Evolutionary conservation across 2,888 invertebrate genomes (phyloP), one percentile per base, ranked within the genome.

Genomic region (Drosophila algonquin): DNA sequence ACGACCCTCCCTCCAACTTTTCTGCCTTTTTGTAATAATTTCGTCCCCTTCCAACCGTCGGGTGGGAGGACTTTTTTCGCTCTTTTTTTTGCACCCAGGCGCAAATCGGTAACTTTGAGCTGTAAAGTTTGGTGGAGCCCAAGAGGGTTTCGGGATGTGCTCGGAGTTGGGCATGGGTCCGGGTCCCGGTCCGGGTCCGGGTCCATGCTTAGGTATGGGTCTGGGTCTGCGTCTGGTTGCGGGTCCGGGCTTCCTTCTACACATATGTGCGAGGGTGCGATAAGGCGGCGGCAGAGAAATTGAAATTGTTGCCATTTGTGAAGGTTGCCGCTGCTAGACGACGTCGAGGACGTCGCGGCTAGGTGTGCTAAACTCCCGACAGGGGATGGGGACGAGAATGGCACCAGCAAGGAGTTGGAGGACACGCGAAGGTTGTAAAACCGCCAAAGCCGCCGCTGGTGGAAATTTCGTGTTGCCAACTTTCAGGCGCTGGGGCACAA

Each of bases 271-370:
- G 80, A 75, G 89, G 73, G 80, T 77, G 89, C 83, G 84, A 84
- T 89, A 84, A 84, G 90, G 83, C 90, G 90, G 83, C 90, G 87
- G 79, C 81, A 85, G 80, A 79, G 77, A 89, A 87, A 84, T 89
- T 89, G 90, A 89, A 84, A 84, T 89, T 84, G 89, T 84, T 88
- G 82, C 83, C 89, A 75, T 89, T 89, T 85, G 83, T 75, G 83
- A 83, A 83, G 89, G 89, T 89, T 89, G 89, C 82, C 86, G 70
- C 76, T 56, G 89, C 83, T 87, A 83, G 83, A 83, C 89, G 87
- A 65, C 59, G 58, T 62, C 69, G 74, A 75, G 73, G 84, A 65
- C 53, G 58, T 60, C 69, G 74, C 77, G 73, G 75, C 73, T 73
- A 86, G 87, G 84, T 86, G 84, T 86, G 87, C 70, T 75, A 71